Base-by-base conservation (phyloP, 2,113 vertebrate genomes). In the Steatornis caripensis region DNA sequence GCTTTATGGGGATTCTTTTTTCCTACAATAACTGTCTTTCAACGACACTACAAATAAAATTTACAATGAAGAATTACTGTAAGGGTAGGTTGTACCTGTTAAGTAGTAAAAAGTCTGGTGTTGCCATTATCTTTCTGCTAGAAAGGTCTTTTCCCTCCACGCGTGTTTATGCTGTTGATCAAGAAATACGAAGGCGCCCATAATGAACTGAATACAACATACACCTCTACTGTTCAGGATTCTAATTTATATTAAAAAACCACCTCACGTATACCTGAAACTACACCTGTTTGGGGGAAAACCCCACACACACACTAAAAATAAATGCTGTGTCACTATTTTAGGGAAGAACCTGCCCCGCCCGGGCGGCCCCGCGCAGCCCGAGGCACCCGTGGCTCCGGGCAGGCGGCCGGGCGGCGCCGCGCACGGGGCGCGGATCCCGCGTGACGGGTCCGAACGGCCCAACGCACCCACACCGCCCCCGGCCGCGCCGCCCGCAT, bases 401-500 rank as follows among this genome's bases (percentile, higher is more conserved):
- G n/a, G n/a, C n/a, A n/a, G n/a, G n/a, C n/a, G n/a, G n/a, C n/a
- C n/a, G n/a, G n/a, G n/a, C n/a, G n/a, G n/a, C n/a, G n/a, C n/a
- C n/a, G n/a, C n/a, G n/a, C n/a, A n/a, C n/a, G n/a, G n/a, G n/a
- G n/a, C n/a, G n/a, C n/a, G n/a, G n/a, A n/a, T n/a, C n/a, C n/a
- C n/a, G n/a, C n/a, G n/a, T n/a, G n/a, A n/a, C n/a, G n/a, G n/a
- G n/a, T n/a, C n/a, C n/a, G n/a, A n/a, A n/a, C n/a, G n/a, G n/a
- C n/a, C n/a, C n/a, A n/a, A n/a, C n/a, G n/a, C n/a, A n/a, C n/a
- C 45, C 45, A 17, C 45, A 45, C 18, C 46, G 20, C 17, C 26
- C 18, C 29, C 51, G 2, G 45, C 58, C 22, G 4, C 21, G 12
- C 60, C 7, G 62, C 4, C n/a, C 1, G 19, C 5, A 2, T 13